Evolutionary conservation across 2,113 vertebrate species (phyloP), one percentile per base, ranked within the genome.

Genomic region (Thunnus thynnus): DNA sequence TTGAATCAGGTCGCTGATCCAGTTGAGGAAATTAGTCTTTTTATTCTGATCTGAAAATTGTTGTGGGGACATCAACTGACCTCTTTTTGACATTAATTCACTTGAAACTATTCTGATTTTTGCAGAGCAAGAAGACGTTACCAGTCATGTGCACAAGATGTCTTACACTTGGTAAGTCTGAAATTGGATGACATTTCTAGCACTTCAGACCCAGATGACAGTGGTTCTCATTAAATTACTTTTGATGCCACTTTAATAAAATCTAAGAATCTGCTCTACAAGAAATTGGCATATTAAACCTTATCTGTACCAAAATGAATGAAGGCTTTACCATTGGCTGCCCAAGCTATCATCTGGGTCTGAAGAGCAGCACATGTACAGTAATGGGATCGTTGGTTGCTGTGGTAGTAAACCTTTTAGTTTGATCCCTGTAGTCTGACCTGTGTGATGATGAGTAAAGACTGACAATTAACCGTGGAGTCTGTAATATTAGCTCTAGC

Each of bases 1-100:
- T 6, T 69, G 95, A 96, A 96, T 95, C 94, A 96, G 96, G 96
- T 96, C 95, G 50, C 96, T 94, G 94, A 96, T 94, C 85, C 62
- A 50, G 27, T 94, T 96, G 95, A 95, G 92, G 95, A 96, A 25
- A 70, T 0, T 2, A 1, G 1, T 78, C 22, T 54, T 3, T 20
- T 32, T 1, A 65, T 71, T 89, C 94, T 95, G 93, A 94, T 91
- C 82, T 86, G 86, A 2, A 9, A 41, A 25, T 25, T 20, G 2
- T 50, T 14, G 11, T 0, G 14, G 1, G 3, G 0, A 1, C 7
- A 3, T 14, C 0, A 5, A 44, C 0, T 44, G 0, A 0, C 0
- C 3, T 4, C 3, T 22, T 10, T 5, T 1, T 13, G 0, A 1
- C 2, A 3, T 4, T 14, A 13, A 51, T 18, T 69, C 0, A 68